These are phyloP conservation scores for Eustalomyia histrio DNA, from an alignment of 2,888 invertebrate genomes.

Conservation along the genomic window DNA sequence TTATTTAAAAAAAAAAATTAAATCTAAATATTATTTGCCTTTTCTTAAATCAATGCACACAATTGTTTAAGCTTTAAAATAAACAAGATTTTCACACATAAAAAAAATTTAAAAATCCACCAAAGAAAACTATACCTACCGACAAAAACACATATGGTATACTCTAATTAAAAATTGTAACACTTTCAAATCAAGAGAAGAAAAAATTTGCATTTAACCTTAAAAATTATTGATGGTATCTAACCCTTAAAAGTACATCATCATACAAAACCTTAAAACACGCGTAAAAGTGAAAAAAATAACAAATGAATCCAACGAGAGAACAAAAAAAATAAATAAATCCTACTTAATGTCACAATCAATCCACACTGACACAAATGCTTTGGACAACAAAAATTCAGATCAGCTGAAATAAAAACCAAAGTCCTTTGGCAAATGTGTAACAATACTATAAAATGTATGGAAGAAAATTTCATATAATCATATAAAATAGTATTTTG, in stretches of 20 bases:
- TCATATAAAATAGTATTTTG: slow-evolving; percentile 60
- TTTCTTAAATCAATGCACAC: slow-evolving; percentile 30
- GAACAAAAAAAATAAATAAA: slow-evolving; percentile 77
- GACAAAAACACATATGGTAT: slow-evolving; percentile 51
- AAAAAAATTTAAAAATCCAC: neutral
- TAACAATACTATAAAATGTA: slow-evolving; percentile 18
- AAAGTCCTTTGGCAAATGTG: slow-evolving; percentile 44
- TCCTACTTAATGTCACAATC: slow-evolving; percentile 79
- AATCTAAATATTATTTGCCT: slow-evolving; percentile 48
- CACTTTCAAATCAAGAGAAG: slow-evolving; percentile 37
- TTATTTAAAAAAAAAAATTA: slow-evolving; percentile 30
- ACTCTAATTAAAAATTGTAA: slow-evolving; percentile 61
- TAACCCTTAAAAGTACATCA: slow-evolving; percentile 55
- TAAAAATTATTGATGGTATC: slow-evolving; percentile 64
- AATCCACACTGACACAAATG: slow-evolving; percentile 71
- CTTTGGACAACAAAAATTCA: slow-evolving; percentile 51
- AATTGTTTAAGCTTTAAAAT: slow-evolving; percentile 66
- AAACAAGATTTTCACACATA: slow-evolving; percentile 69
- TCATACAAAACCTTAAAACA: slow-evolving; percentile 53
- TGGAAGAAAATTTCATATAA: neutral
- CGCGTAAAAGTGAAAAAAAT: slow-evolving; percentile 65
- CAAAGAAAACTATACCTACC: slow-evolving; percentile 12
- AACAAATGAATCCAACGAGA: slow-evolving; percentile 69
- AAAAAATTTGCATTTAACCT: slow-evolving; percentile 60
- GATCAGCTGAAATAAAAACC: slow-evolving; percentile 8